phyloP scores from a whole-genome alignment of 2,113 vertebrate species.

The Aldabrachelys gigantea region DNA sequence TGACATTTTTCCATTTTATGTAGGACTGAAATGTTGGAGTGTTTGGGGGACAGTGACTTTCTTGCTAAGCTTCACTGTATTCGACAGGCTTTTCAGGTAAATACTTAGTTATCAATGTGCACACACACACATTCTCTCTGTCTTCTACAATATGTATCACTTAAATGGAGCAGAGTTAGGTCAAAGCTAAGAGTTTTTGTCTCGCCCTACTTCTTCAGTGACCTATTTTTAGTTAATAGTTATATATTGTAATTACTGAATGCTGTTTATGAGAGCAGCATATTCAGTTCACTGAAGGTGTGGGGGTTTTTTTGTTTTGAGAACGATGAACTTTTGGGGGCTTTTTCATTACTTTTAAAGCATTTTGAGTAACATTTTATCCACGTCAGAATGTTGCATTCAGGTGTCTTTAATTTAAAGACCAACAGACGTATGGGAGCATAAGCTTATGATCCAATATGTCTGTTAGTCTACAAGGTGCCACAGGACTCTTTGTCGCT shows the following conservation, averaged over 20 bases:
- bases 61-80: slow-evolving; percentile 96
- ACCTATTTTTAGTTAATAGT: background rate
- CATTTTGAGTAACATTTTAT: background rate
- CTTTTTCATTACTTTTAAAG: background rate
- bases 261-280: background rate
- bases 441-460: too few relatives aligned
- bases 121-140: background rate
- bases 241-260: background rate
- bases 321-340: background rate
- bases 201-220: background rate
- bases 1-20: background rate
- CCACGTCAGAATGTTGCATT: slow-evolving; percentile 1
- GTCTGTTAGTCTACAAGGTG: too few relatives aligned
- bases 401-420: background rate
- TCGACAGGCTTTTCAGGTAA: slow-evolving; percentile 95
- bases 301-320: background rate
- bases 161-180: background rate
- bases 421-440: too few relatives aligned
- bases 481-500: too few relatives aligned
- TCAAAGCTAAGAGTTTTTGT: background rate
- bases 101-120: background rate
- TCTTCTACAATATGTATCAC: background rate
- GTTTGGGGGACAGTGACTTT: slow-evolving; percentile 92
- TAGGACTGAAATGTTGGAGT: slow-evolving; percentile 95
- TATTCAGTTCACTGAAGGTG: background rate